Evolutionary conservation across 2,113 vertebrate species (phyloP), one percentile per base, ranked within the genome.

Genomic region (Lophius piscatorius): DNA sequence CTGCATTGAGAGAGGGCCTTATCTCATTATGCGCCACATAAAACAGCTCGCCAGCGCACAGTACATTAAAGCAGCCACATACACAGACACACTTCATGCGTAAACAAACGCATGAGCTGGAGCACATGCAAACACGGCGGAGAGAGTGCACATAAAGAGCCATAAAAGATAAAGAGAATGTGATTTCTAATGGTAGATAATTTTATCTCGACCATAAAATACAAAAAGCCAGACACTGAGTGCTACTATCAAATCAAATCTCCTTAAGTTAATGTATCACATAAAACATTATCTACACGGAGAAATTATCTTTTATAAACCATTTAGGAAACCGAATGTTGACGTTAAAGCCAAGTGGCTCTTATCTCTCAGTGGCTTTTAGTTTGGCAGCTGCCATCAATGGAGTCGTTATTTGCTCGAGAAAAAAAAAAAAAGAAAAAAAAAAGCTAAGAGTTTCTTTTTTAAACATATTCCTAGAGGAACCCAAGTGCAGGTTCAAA

Each of bases 261-360:
- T 89, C 82, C 75, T 87, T 84, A 89, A 63, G 55, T 70, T 46
- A 52, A 70, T 69, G 62, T 35, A 41, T 82, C 83, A 50, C 61
- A 42, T 61, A 60, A 78, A 71, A 28, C 74, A 81, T 81, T 87
- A 90, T 85, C 90, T 80, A 82, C 0, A 0, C 77, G 56, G 85
- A 50, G 44, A 58, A 71, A 71, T 92, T 90, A 93, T 92, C 91
- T 91, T 85, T 72, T 81, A 81, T 84, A 87, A 87, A 85, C 81
- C 78, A 74, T 88, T 81, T 56, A 77, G 73, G 70, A 85, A 82
- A 44, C 45, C 58, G 36, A 42, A 61, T 66, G 63, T 81, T 82
- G 71, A 67, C 46, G 35, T 81, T 64, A 26, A 63, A 87, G 90
- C 80, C 69, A 88, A 91, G 90, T 90, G 89, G 78, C 71, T 76